Percentiles rank a stretch among this genome's conserved stretches.
phyloP scores from a whole-genome alignment of 2,797 vertebrate genomes.

The Darevskia mixta region DNA sequence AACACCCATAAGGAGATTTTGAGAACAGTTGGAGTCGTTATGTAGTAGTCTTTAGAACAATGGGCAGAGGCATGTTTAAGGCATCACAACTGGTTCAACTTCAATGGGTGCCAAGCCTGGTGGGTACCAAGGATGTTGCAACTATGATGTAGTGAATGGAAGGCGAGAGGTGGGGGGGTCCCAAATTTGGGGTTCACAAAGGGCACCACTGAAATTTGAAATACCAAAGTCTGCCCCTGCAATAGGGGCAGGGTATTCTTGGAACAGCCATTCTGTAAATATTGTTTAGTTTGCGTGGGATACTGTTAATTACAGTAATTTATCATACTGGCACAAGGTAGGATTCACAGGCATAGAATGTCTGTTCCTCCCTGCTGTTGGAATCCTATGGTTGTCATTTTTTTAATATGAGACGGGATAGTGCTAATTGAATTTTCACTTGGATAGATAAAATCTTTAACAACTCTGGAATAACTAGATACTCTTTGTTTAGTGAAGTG shows the following conservation, averaged over 20 bases:
- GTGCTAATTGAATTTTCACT: slow-evolving; percentile 85
- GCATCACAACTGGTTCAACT: too few relatives aligned
- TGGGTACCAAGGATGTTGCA: too few relatives aligned
- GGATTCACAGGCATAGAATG: slow-evolving; percentile 76
- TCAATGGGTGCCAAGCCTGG: too few relatives aligned
- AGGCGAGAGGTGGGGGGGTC: too few relatives aligned
- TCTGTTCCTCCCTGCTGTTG: slow-evolving; percentile 72
- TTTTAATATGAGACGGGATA: slow-evolving; percentile 76
- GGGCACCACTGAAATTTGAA: too few relatives aligned
- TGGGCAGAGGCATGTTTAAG: slow-evolving; percentile 43
- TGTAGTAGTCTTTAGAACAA: slow-evolving; percentile 57
- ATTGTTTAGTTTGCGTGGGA: slow-evolving; percentile 82
- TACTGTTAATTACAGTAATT: slow-evolving; percentile 89
- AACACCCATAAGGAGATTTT: not conserved
- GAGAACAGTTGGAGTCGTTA: slow-evolving; percentile 49
- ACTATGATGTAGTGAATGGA: too few relatives aligned
- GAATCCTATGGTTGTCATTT: slow-evolving; percentile 66
- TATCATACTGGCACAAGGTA: slow-evolving; percentile 86
- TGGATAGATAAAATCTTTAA: slow-evolving; percentile 86
- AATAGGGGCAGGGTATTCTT: slow-evolving; percentile 65
- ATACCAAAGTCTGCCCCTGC: too few relatives aligned
- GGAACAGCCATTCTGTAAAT: slow-evolving; percentile 83
- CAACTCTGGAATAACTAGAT: slow-evolving; percentile 81
- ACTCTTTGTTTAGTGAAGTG: slow-evolving; percentile 80
- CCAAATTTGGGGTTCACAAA: too few relatives aligned